Conservation (phyloP, 2,113 vertebrate species). For the Melanerpes aurifrons region DNA sequence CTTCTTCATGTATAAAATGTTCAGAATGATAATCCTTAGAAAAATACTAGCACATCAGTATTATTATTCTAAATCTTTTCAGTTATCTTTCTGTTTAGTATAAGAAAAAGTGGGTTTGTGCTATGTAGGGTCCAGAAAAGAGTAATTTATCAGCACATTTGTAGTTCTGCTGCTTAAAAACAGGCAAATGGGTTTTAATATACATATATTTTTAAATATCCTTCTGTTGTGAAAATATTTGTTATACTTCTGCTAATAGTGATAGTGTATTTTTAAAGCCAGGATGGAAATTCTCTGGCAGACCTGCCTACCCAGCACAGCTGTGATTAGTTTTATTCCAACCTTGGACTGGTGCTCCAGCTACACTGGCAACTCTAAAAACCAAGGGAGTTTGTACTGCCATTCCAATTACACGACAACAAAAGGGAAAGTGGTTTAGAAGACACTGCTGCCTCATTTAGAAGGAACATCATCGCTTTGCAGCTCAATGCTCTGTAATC, state of each 20-base stretch:
- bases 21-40: conserved; percentile 28
- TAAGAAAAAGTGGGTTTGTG: neutral
- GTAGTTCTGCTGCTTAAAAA: conserved; percentile 14
- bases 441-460: neutral
- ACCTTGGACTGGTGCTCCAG: neutral
- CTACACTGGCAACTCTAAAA: conserved; percentile 9
- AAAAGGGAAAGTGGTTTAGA: neutral
- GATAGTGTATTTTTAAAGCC: neutral
- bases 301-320: conserved; percentile 8
- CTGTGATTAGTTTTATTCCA: conserved; percentile 12
- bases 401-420: neutral
- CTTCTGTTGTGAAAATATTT: neutral
- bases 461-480: neutral
- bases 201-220: neutral
- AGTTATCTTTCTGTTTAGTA: neutral
- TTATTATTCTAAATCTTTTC: neutral
- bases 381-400: neutral
- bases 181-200: neutral
- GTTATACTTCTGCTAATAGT: neutral
- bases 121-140: neutral
- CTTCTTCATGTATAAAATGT: conserved; percentile 15
- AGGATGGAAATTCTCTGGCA: conserved; percentile 6
- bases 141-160: neutral
- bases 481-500: neutral
- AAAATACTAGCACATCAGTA: conserved; percentile 2